These are phyloP conservation scores for Tachyglossus aculeatus DNA, from an alignment of 2,797 vertebrate genomes.

Conservation along the genomic window DNA sequence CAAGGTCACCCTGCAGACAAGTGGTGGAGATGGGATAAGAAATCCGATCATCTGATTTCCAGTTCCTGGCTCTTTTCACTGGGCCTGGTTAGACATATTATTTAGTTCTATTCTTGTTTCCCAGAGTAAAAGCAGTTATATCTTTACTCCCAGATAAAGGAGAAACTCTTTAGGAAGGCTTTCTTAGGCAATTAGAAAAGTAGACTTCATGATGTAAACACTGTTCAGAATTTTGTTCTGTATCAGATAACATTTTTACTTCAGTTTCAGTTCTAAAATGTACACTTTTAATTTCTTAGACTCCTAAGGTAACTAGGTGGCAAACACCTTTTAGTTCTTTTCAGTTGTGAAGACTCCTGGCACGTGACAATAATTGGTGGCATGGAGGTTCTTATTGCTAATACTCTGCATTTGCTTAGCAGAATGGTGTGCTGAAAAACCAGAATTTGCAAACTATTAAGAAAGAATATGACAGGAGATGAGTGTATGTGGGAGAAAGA, in stretches of 20 bases:
- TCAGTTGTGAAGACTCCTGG: constrained; percentile 3
- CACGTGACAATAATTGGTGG: not conserved
- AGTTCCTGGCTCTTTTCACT: not conserved
- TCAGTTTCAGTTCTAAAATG: not conserved
- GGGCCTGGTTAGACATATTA: not conserved
- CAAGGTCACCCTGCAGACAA: not conserved
- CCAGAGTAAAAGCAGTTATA: not conserved
- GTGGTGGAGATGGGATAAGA: not conserved
- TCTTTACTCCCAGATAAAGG: not conserved
- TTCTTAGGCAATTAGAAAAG: not conserved
- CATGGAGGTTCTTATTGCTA: not conserved
- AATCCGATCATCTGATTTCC: not conserved
- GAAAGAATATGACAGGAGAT: constrained; percentile 67
- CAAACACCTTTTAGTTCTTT: not conserved
- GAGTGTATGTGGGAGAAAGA: constrained; percentile 67
- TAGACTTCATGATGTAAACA: not conserved
- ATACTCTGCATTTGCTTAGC: constrained; percentile 27
- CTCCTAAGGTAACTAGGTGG: not conserved
- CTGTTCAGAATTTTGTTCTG: not conserved
- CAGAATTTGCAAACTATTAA: constrained; percentile 60
- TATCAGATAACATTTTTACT: not conserved
- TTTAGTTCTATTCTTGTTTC: not conserved
- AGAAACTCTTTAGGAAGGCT: no score
- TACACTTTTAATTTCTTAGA: not conserved
- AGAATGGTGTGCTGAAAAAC: constrained; percentile 54